Evolutionary conservation across 2,888 invertebrate species (phyloP).

Genomic region (Himalopsyche japonica): DNA sequence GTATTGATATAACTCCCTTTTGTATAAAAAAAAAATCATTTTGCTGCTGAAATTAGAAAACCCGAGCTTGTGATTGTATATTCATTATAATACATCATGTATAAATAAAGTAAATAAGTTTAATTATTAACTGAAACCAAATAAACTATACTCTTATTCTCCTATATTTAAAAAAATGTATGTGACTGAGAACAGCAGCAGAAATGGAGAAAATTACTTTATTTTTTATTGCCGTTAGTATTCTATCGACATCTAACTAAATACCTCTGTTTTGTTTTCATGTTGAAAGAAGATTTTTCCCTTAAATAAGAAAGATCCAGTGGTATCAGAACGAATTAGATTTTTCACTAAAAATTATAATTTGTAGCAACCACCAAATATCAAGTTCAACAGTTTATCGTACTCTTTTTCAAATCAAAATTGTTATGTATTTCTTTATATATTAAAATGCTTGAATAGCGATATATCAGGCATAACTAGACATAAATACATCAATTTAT

Average conservation of each 20-base stretch:
- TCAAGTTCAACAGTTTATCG: not conserved
- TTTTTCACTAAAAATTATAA: not conserved
- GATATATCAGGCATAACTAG: not conserved
- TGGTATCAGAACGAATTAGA: not conserved
- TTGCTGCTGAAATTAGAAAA: not conserved
- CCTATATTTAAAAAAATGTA: not conserved
- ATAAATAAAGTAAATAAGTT: not conserved
- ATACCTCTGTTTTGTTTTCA: not conserved
- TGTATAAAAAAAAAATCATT: conserved; percentile 1
- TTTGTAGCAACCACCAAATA: not conserved
- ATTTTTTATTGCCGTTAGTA: not conserved
- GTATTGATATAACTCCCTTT: conserved; percentile 3
- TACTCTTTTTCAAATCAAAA: not conserved
- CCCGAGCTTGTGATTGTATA: conserved; percentile 4
- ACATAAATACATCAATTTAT: conserved; percentile 10
- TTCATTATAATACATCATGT: not conserved
- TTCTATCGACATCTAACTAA: not conserved
- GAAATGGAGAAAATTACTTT: not conserved
- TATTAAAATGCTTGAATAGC: conserved; percentile 4
- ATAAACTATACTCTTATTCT: not conserved
- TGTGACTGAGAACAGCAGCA: not conserved
- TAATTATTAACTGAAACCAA: conserved; percentile 1
- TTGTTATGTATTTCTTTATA: not conserved
- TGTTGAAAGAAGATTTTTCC: not conserved
- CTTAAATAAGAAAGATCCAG: not conserved